Percentiles rank a stretch among this genome's conserved stretches.
phyloP scores from a whole-genome alignment of 2,888 invertebrate species.

The Spicauda simplicius region DNA sequence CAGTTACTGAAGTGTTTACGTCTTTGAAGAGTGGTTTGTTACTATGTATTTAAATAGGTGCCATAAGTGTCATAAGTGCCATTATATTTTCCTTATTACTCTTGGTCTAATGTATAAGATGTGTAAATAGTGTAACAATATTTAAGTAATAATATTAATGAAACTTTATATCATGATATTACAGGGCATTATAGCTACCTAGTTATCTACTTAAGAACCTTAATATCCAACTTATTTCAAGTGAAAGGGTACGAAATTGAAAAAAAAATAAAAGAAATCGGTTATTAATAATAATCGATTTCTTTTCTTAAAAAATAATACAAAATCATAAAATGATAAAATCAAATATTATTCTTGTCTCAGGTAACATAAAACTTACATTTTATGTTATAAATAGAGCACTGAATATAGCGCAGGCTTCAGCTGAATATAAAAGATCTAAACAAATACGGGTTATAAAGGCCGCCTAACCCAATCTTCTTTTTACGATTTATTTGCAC shows the following conservation, averaged over 20 bases:
- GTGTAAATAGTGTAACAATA: too few species aligned
- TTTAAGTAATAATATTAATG: background rate
- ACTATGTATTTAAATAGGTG: background rate
- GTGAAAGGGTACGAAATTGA: too few species aligned
- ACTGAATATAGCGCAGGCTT: background rate
- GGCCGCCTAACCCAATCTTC: constrained; percentile 36
- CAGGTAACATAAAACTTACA: too few species aligned
- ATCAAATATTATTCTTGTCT: background rate
- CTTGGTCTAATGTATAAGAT: too few species aligned
- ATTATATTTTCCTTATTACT: constrained; percentile 11
- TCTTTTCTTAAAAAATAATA: too few species aligned
- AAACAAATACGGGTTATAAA: constrained; percentile 14
- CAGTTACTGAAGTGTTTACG: background rate
- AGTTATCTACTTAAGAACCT: too few species aligned
- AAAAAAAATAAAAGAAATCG: too few species aligned
- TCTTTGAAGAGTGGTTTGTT: background rate
- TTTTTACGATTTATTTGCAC: constrained; percentile 51
- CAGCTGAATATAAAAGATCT: constrained; percentile 5
- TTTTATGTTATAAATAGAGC: background rate
- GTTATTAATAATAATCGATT: too few species aligned
- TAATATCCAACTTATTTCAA: too few species aligned
- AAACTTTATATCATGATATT: background rate
- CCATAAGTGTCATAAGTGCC: background rate
- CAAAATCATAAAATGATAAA: background rate
- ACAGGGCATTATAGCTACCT: background rate